Evolutionary conservation across 2,888 invertebrate genomes (phyloP).

Genomic region (Nemotelus pantherinus): DNA sequence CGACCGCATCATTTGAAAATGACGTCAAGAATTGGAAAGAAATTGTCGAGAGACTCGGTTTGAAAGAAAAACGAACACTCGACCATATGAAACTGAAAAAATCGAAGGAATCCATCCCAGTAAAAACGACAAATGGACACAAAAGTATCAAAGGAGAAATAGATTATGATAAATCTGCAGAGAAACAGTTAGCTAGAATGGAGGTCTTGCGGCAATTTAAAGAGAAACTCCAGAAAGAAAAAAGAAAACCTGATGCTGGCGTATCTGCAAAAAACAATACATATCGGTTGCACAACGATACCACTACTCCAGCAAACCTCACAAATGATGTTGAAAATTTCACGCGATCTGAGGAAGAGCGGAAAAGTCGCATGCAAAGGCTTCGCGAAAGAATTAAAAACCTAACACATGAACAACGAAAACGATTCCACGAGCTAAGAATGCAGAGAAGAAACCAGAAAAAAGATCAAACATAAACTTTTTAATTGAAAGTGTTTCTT

Average conservation of each 20-base stretch:
- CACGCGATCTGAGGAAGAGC: slow-evolving; percentile 32
- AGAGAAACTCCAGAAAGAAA: slow-evolving; percentile 50
- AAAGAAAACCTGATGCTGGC: slow-evolving; percentile 49
- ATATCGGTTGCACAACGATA: slow-evolving; percentile 54
- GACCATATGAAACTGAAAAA: slow-evolving; percentile 56
- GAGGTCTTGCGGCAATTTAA: slow-evolving; percentile 47
- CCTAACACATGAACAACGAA: slow-evolving; percentile 59
- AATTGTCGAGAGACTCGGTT: slow-evolving; percentile 55
- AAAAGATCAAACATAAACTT: slow-evolving; percentile 48
- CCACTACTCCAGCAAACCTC: background rate
- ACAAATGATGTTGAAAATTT: background rate
- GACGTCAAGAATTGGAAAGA: slow-evolving; percentile 58
- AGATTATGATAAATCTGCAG: slow-evolving; percentile 41
- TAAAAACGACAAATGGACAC: slow-evolving; percentile 41
- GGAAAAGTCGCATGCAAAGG: slow-evolving; percentile 46
- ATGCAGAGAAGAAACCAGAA: slow-evolving; percentile 56
- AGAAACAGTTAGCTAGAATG: slow-evolving; percentile 43
- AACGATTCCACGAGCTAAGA: slow-evolving; percentile 59
- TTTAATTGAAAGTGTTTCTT: too few species aligned
- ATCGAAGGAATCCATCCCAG: slow-evolving; percentile 23
- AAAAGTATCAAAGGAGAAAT: slow-evolving; percentile 54
- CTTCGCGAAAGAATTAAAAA: slow-evolving; percentile 58
- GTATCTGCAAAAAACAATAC: slow-evolving; percentile 54
- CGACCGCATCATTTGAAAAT: slow-evolving; percentile 55
- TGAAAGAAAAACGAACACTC: slow-evolving; percentile 58